Base-by-base conservation (phyloP, 2,113 vertebrate genomes). In the Trachemys scripta region DNA sequence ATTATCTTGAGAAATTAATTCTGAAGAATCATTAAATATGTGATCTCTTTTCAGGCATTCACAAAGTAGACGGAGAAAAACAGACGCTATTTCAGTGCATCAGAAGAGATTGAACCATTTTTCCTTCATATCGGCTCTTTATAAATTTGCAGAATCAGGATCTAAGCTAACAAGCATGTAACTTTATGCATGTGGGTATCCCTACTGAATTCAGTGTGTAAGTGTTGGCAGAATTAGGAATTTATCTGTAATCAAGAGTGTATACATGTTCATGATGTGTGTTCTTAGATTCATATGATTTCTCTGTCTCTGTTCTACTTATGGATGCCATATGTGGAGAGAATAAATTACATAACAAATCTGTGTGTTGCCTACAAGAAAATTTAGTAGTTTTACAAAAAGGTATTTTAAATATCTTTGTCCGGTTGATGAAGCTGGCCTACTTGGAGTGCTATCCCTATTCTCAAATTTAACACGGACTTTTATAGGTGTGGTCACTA, bases 401-500 rank as follows among this genome's bases (percentile, higher is more conserved):
- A 8, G 3, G 5, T 16, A 47, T 29, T 78, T 12, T 29, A 45
- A 45, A 12, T 25, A 13, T 29, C 25, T 78, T 78, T 27, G 13
- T 78, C 62, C 91, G 56, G 51, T 83, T 76, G 88, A 45, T 27
- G 62, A 91, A 85, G 14, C 59, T 47, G 38, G 29, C 75, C 13
- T 65, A 79, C 80, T 92, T 93, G 47, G 88, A 90, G 24, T 42
- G 59, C 69, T 84, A 93, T 56, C 90, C 80, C 80, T 76, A 90
- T 92, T 82, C 76, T 50, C 92, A 17, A 79, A n/a, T 69, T 93
- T 80, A 56, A 1, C 0, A 0, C 50, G 49, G 88, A 80, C 2
- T 91, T 90, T 84, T 1, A 1, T 75, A 93, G 94, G 92, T 84
- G 93, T 92, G 93, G 94, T 88, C 95, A 91, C 53, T 45, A 82